Base-by-base conservation (phyloP, 1,140 invertebrate genomes). In the Asobara japonica region DNA sequence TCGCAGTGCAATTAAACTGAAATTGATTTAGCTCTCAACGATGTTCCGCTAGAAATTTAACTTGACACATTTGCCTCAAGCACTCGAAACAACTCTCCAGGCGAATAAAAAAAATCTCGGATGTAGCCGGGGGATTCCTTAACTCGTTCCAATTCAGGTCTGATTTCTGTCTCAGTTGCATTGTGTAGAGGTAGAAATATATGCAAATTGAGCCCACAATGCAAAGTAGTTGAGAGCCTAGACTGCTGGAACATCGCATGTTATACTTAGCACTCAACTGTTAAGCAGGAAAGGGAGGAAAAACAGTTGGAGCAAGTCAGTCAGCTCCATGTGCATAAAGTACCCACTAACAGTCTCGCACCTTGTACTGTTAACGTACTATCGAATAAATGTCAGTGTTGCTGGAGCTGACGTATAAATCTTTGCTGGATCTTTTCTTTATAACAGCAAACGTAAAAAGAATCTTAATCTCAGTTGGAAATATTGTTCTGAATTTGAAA, bases 121-220 rank as follows among this genome's bases (percentile, higher is more conserved):
- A 51, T 51, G n/a, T 51, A 18, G 45, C 20, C 8, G 8, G 18
- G 11, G 45, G 18, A 16, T 51, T 51, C 16, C 20, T 51, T 65
- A 71, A 65, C 41, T 71, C 67, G 48, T 60, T 56, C 36, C 10
- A 16, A 20, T 30, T 60, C 18, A 69, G 51, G 31, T 62, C 31
- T 61, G 27, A 56, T 69, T 56, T 36, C 29, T 20, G 70, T 72
- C 48, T 65, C 48, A 72, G 62, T 66, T 16, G 48, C 38, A 73
- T 73, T 62, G 60, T 72, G 61, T 66, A 38, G 22, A 61, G 30
- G 65, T 75, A 65, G 72, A 75, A 80, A 80, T 77, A 74, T 77
- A 80, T 79, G 79, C 76, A 81, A 79, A 81, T 80, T 73, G 77
- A 77, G 78, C 72, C n/a, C 65, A 65, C 70, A 36, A 38, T 66